A percentile compares a stretch with the other conserved stretches of the same genome.
Evolutionary conservation across 1,140 invertebrate genomes (phyloP).

Genomic region (Lethocerus indicus): DNA sequence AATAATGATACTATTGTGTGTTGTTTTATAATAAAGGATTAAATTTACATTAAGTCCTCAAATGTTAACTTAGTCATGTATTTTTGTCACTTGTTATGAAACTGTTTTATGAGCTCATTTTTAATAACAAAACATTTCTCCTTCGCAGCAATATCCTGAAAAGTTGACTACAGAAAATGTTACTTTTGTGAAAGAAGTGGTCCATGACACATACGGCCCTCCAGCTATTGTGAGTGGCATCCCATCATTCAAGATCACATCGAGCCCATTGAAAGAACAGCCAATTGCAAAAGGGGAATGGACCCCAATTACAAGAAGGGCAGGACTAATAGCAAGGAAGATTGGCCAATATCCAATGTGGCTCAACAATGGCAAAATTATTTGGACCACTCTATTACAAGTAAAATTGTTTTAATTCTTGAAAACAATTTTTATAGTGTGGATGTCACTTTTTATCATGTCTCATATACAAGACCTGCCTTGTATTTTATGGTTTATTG

Average conservation of each 20-base stretch:
- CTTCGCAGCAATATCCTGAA: constrained; percentile 43
- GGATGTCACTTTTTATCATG: too few species aligned
- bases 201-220: constrained; percentile 41
- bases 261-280: constrained; percentile 36
- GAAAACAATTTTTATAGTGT: too few species aligned
- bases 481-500: background rate
- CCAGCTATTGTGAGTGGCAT: constrained; percentile 25
- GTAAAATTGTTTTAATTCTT: too few species aligned
- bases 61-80: background rate
- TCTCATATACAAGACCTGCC: background rate
- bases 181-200: constrained; percentile 62
- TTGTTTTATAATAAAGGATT: too few species aligned
- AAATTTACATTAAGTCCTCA: background rate
- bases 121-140: constrained; percentile 7
- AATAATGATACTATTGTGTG: too few species aligned
- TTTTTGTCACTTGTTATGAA: background rate
- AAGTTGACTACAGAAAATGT: constrained; percentile 60
- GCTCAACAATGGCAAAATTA: constrained; percentile 66
- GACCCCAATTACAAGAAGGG: constrained; percentile 40
- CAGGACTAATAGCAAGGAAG: constrained; percentile 81
- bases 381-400: constrained; percentile 70
- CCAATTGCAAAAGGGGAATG: constrained; percentile 37
- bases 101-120: background rate
- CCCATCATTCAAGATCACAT: constrained; percentile 26
- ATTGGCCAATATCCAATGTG: constrained; percentile 88